phyloP scores from a whole-genome alignment of 2,888 invertebrate species.

The Melinopterus prodromus region DNA sequence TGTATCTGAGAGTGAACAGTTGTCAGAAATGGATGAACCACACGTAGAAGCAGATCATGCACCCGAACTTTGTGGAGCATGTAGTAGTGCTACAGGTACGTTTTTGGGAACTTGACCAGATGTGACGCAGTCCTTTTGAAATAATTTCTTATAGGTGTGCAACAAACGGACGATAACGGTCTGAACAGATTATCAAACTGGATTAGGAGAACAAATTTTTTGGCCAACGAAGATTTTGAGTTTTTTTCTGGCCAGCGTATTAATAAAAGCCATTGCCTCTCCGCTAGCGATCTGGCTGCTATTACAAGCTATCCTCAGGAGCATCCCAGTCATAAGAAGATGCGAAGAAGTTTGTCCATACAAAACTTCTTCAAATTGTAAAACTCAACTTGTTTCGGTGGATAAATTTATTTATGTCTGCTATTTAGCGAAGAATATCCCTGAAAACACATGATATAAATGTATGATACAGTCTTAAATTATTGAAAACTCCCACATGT shows the following conservation, averaged over 20 bases:
- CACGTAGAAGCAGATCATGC: neutral
- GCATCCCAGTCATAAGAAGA: constrained; percentile 20
- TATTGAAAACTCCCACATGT: neutral
- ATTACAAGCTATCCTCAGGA: constrained; percentile 31
- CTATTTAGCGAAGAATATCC: no score
- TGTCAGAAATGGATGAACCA: neutral
- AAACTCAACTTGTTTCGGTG: constrained; percentile 4
- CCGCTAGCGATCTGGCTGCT: constrained; percentile 32
- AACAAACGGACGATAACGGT: neutral
- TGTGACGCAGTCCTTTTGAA: neutral
- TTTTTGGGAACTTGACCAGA: neutral
- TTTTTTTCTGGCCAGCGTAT: constrained; percentile 28
- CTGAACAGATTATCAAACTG: constrained; percentile 17
- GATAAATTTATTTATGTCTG: no score
- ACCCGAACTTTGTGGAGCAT: neutral
- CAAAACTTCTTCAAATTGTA: constrained; percentile 28
- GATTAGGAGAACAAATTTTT: constrained; percentile 15
- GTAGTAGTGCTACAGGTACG: neutral
- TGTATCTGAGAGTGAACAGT: neutral
- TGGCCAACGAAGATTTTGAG: constrained; percentile 7
- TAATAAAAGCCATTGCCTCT: constrained; percentile 31
- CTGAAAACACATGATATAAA: neutral
- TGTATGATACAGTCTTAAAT: neutral
- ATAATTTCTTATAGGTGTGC: constrained; percentile 5
- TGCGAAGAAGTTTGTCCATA: constrained; percentile 30